Conservation (phyloP, 2,797 vertebrate species). For the Danio kyathit region DNA sequence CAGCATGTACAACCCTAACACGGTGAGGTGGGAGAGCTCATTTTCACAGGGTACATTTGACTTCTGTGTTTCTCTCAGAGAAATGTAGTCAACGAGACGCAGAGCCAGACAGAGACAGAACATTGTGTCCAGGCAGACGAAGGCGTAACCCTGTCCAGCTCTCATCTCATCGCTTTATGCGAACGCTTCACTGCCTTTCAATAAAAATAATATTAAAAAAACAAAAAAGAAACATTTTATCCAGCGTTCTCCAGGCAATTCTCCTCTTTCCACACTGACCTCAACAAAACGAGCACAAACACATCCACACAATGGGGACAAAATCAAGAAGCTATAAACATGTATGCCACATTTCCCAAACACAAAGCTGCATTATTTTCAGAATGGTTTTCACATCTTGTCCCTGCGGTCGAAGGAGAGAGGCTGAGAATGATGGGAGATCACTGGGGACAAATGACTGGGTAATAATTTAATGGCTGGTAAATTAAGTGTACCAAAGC, state of each 20-base stretch:
- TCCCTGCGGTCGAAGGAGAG: conserved; percentile 42
- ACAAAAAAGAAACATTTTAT: conserved; percentile 60
- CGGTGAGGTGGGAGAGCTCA: neutral
- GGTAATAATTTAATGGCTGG: conserved; percentile 74
- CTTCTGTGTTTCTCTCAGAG: conserved; percentile 35
- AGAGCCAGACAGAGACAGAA: conserved; percentile 67
- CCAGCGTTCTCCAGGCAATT: conserved; percentile 66
- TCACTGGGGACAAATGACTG: conserved; percentile 48
- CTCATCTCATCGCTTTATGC: conserved; percentile 75
- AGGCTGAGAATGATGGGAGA: conserved; percentile 1
- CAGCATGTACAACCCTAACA: conserved; percentile 15
- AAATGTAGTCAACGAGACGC: conserved; percentile 40
- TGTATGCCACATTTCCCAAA: conserved; percentile 57
- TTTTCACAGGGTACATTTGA: conserved; percentile 45
- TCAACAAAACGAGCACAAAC: conserved; percentile 62
- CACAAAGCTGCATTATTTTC: conserved; percentile 57
- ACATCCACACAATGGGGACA: conserved; percentile 58
- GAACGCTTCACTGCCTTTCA: conserved; percentile 79
- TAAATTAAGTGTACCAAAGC: conserved; percentile 61
- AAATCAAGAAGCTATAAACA: conserved; percentile 60
- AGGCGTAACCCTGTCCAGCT: conserved; percentile 73
- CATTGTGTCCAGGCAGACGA: conserved; percentile 69
- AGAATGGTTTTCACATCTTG: conserved; percentile 56
- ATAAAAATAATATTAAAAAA: conserved; percentile 55
- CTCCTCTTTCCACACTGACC: conserved; percentile 65